Base-by-base conservation (phyloP, 2,888 invertebrate species). In the Eurois occulta region DNA sequence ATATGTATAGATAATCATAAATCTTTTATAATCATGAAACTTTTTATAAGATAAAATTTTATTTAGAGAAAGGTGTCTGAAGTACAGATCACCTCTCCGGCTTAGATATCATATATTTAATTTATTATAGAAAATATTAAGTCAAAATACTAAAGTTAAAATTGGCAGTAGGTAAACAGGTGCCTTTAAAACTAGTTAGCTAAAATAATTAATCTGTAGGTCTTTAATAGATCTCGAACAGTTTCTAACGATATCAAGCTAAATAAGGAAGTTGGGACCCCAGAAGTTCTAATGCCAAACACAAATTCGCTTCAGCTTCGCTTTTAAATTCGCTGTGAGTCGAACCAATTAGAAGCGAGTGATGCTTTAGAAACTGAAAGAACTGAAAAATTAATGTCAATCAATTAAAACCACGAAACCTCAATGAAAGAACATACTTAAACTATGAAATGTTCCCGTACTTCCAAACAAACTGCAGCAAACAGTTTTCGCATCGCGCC, bases 401-500 rank as follows among this genome's bases (percentile, higher is more conserved):
- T 21, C 1, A 6, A 46, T 67, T 16, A 13, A 60, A 66, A 60
- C 10, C 28, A 21, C 7, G 5, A 35, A 43, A 68, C 24, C 10
- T 52, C n/a, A 48, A 28, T 46, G 5, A 38, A 58, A 43, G 18
- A 67, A 28, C 58, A 21, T 21, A 60, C 10, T 60, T 21, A 32
- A 8, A 41, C 16, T 24, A 3, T 8, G n/a, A n/a, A 41, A 70
- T 2, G 52, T 41, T 24, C 10, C 24, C 1, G 28, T 60, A 35
- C 21, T 0, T 13, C 10, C 24, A 55, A 32, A 52, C 13, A 32
- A 16, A 71, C 38, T 24, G 52, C 67, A 77, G 64, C 41, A 28
- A 62, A 70, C 3, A 65, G 43, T 72, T 60, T 64, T 74, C 75
- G 16, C 73, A 35, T 48, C 62, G 70, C 65, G 10, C 55, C n/a